Conservation (phyloP, 1,140 invertebrate species). For the Neotoxoptera formosana region DNA sequence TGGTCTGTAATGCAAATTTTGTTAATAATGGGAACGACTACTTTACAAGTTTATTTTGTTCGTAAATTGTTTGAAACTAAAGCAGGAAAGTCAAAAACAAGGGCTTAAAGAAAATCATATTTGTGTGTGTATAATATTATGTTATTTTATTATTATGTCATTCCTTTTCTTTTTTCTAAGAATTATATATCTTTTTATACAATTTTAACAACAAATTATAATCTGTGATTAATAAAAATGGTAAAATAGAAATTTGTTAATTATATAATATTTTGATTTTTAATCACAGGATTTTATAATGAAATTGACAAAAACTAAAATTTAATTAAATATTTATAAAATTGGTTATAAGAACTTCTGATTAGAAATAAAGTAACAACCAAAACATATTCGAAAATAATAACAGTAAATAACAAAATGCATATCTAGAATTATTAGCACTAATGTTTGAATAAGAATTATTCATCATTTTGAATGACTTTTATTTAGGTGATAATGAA, state of each 20-base stretch:
- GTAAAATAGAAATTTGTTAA: conserved; percentile 22
- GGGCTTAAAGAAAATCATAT: conserved; percentile 62
- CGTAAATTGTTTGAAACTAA: conserved; percentile 85
- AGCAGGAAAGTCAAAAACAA: conserved; percentile 65
- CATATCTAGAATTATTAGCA: too few species aligned
- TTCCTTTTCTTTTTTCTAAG: conserved; percentile 24
- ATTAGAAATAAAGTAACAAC: too few species aligned
- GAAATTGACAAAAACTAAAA: background rate
- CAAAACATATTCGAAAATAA: too few species aligned
- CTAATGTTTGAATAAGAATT: too few species aligned
- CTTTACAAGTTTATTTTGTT: conserved; percentile 86
- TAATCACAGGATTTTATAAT: background rate
- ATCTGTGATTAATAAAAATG: conserved; percentile 39
- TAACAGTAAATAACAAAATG: too few species aligned
- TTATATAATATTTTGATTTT: background rate
- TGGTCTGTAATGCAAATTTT: conserved; percentile 88
- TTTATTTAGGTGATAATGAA: too few species aligned
- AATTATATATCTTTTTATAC: background rate
- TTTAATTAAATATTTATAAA: background rate
- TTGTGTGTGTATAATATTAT: conserved; percentile 2
- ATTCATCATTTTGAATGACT: too few species aligned
- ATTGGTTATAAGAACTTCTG: too few species aligned
- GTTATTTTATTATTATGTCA: background rate
- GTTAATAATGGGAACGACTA: conserved; percentile 79
- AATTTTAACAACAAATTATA: background rate